Evolutionary conservation across 2,113 vertebrate genomes (phyloP), one percentile per base, ranked within the genome.

Genomic region (Oreochromis spilurus): DNA sequence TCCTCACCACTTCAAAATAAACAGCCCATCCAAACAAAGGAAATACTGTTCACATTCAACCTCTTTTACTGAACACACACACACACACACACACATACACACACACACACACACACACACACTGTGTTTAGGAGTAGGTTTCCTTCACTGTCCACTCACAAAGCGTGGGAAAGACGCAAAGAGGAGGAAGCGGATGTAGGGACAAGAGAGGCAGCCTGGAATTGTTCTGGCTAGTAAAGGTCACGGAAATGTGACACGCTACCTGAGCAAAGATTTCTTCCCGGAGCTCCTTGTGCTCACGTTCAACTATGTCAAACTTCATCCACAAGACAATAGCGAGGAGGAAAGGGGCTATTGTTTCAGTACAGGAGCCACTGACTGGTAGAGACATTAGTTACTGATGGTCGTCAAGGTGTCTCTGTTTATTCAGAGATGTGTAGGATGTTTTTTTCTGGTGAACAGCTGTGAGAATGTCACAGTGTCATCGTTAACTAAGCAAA

Each of bases 111-210:
- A 80, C 55, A 50, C 62, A 40, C 67, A 9, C 21, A 9, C 38
- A 57, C 84, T 85, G 81, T 94, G 93, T 94, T 96, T 95, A 94
- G 88, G 83, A 93, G 93, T 94, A 94, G 94, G 92, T 95, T 96
- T 96, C 95, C 96, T 96, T 95, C 94, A 93, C 93, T 96, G 95
- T 96, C 95, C 90, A 88, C 88, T 86, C 88, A 87, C 89, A 65
- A 91, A 95, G 94, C 96, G 96, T 97, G 96, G 96, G 96, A 97
- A 97, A 96, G 94, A 96, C 94, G 92, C 93, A 91, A 87, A 50
- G 43, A 50, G 90, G 91, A 97, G 96, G 96, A 97, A 97, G 92
- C 94, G 95, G 95, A 95, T 87, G 82, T 91, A 82, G 89, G 91
- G 90, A 84, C 95, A 94, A 94, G 92, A 94, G 92, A 96, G 95